phyloP scores from a whole-genome alignment of 2,888 invertebrate species.

The Gibbula magus region DNA sequence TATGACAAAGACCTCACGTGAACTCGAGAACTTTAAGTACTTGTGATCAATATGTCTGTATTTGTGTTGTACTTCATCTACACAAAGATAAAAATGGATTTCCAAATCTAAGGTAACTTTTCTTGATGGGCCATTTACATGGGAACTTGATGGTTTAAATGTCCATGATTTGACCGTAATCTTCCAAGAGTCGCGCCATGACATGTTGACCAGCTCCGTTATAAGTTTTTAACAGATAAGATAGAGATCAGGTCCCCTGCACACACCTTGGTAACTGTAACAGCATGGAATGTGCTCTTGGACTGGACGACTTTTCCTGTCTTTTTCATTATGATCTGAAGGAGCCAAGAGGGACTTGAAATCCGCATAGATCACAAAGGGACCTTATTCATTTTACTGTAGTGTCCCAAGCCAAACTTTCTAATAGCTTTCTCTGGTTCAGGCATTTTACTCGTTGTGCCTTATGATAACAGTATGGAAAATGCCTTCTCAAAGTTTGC shows the following conservation, averaged over 20 bases:
- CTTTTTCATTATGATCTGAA: background rate
- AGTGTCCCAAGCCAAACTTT: no score
- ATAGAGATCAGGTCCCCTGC: background rate
- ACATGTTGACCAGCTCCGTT: background rate
- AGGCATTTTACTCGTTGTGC: background rate
- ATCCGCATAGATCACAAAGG: no score
- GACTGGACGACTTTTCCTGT: background rate
- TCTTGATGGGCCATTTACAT: background rate
- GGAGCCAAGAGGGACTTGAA: background rate
- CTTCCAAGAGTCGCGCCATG: background rate
- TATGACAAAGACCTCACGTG: background rate
- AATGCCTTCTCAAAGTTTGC: background rate
- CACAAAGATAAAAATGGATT: background rate
- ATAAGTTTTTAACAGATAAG: background rate
- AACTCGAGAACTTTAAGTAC: background rate
- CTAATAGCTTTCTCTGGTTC: background rate
- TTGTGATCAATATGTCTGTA: background rate
- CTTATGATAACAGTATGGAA: background rate
- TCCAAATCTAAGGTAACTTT: background rate
- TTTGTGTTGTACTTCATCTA: background rate
- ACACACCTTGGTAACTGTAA: no score
- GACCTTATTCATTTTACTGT: background rate
- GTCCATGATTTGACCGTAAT: background rate
- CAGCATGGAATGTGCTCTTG: background rate
- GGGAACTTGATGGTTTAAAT: background rate